These are phyloP conservation scores for Coptodon bakossiorum DNA, from an alignment of 2,113 vertebrate species.

Conservation along the genomic window DNA sequence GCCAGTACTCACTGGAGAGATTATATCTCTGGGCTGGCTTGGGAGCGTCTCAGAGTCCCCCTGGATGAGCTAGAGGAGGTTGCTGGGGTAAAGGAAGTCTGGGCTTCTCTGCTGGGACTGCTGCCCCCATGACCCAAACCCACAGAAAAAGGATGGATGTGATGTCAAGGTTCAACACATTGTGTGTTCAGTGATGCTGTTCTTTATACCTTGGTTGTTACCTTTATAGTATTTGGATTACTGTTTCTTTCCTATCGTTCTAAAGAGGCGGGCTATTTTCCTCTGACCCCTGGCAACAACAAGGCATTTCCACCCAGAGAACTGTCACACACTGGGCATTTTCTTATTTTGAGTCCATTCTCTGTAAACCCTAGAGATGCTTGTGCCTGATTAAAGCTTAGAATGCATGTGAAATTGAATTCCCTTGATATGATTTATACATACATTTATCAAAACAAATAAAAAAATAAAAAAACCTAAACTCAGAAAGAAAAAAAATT, in stretches of 20 bases:
- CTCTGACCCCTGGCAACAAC: neutral
- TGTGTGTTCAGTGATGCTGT: neutral
- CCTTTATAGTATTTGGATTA: neutral
- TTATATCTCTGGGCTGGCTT: too few relatives aligned
- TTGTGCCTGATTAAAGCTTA: neutral
- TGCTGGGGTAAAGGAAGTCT: too few relatives aligned
- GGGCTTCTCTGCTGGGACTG: neutral
- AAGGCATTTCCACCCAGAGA: neutral
- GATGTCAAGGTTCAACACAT: neutral
- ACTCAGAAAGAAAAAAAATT: neutral
- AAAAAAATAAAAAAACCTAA: neutral
- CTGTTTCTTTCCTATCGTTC: neutral
- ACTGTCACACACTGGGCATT: neutral
- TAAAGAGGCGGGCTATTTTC: neutral
- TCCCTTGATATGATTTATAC: rapidly evolving
- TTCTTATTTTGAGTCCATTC: neutral
- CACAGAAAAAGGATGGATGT: too few relatives aligned
- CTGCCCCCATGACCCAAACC: neutral
- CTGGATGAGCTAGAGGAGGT: too few relatives aligned
- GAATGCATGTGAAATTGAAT: neutral
- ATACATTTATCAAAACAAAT: neutral
- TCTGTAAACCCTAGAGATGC: neutral
- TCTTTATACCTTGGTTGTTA: neutral
- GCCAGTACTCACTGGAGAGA: too few relatives aligned
- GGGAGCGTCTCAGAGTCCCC: too few relatives aligned